Evolutionary conservation across 2,797 vertebrate species (phyloP), one percentile per base, ranked within the genome.

Genomic region (Paratrypauchen microcephalus): DNA sequence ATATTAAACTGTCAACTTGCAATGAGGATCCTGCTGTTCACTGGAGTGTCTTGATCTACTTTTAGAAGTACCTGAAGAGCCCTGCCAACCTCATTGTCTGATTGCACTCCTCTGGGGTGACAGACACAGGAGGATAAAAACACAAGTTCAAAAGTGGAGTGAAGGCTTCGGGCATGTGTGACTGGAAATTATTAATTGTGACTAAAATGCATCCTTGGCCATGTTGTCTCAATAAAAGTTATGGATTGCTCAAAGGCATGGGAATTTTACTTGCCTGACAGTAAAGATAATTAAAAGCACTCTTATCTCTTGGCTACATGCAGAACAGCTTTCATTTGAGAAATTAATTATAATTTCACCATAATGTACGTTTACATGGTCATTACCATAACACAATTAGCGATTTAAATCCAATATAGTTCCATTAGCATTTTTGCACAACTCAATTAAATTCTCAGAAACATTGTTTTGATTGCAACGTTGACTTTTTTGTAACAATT

Each of bases 311-410:
- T 64, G 68, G 57, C 69, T 56, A 50, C 77, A 73, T 45, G 59
- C 70, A 18, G 24, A 78, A 32, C 56, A 19, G 30, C 69, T 83
- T 80, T 70, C 23, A 26, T 77, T 70, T 75, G 21, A 74, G 67
- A 70, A 65, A n/a, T 16, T 50, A 66, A 57, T 81, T 72, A 66
- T 39, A 77, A 69, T 69, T 55, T 48, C 16, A 66, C 45, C 69
- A 68, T 26, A 70, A 67, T 71, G 64, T 41, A 75, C 58, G 65
- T 83, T 85, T 81, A 80, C 59, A 83, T 66, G 78, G 66, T 62
- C 66, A 85, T 86, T 86, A 83, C 80, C 59, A 80, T 74, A 78
- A 85, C 68, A 75, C 78, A 86, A 81, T 88, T 86, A 83, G 57
- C 69, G 74, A 77, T 75, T 55, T 69, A 67, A 83, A 66, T 76